These are phyloP conservation scores for Drosophila parvula DNA, from an alignment of 1,140 invertebrate genomes.

Conservation along the genomic window DNA sequence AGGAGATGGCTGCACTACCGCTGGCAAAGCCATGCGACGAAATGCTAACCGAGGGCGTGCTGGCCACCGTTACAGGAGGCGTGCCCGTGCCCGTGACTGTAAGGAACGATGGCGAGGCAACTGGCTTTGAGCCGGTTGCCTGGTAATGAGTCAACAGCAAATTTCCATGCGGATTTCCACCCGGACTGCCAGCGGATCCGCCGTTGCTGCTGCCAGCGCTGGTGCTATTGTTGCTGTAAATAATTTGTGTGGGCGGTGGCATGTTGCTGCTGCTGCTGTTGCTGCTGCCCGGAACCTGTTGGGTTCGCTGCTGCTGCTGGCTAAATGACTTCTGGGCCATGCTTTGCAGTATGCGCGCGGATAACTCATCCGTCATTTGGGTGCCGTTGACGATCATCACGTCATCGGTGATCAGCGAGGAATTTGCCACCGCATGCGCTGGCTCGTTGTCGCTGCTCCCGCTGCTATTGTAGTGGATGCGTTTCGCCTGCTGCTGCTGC, in stretches of 20 bases:
- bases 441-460: constrained; percentile 59
- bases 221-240: constrained; percentile 44
- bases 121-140: constrained; percentile 38
- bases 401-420: constrained; percentile 70
- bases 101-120: constrained; percentile 44
- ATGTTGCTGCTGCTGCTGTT: constrained; percentile 63
- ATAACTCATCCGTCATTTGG: constrained; percentile 83
- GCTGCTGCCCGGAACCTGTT: constrained; percentile 55
- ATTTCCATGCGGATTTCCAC: constrained; percentile 34
- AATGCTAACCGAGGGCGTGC: constrained; percentile 68
- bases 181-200: constrained; percentile 23
- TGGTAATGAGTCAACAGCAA: constrained; percentile 61
- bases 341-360: constrained; percentile 80
- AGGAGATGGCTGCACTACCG: constrained; percentile 65
- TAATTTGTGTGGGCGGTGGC: constrained; percentile 67
- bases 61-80: constrained; percentile 47
- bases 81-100: constrained; percentile 36
- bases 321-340: constrained; percentile 80
- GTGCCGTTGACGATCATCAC: constrained; percentile 83
- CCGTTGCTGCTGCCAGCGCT: constrained; percentile 34
- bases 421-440: constrained; percentile 20
- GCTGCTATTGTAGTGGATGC: constrained; percentile 65
- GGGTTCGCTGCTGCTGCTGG: constrained; percentile 84
- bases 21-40: constrained; percentile 70
- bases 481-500: constrained; percentile 47